Evolutionary conservation across 2,113 vertebrate genomes (phyloP).

Genomic region (Octodon degus): DNA sequence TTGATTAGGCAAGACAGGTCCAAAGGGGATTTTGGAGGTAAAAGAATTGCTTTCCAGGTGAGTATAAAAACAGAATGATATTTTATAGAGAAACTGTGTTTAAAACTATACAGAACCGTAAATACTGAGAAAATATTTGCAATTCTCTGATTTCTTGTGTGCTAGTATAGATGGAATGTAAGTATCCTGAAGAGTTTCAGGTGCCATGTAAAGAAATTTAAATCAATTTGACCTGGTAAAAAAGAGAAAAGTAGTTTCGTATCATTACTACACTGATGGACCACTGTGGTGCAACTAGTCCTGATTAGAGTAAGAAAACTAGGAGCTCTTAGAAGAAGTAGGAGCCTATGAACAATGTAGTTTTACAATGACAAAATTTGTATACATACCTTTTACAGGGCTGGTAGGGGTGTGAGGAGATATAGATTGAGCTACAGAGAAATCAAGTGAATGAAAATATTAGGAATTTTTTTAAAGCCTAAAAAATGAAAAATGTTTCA

Average conservation of each 20-base stretch:
- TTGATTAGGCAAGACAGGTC: background rate
- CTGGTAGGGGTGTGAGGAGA: background rate
- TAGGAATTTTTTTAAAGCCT: background rate
- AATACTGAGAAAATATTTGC: background rate
- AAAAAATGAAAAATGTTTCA: background rate
- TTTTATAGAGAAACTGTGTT: background rate
- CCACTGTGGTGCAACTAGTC: background rate
- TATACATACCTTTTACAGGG: background rate
- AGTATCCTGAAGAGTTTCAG: background rate
- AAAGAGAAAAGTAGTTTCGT: background rate
- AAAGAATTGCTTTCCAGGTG: background rate
- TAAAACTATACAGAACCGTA: background rate
- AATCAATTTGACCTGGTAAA: background rate
- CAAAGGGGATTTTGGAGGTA: background rate
- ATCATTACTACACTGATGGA: background rate
- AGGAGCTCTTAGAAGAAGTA: background rate
- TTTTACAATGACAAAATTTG: background rate
- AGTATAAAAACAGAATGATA: background rate
- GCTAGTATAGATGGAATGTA: background rate
- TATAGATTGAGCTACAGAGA: background rate
- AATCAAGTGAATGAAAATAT: constrained; percentile 1
- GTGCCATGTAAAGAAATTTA: background rate
- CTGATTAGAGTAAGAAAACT: background rate
- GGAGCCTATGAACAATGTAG: background rate
- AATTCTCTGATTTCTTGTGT: background rate